Conservation (phyloP, 2,797 vertebrate genomes). For the Coendou prehensilis region DNA sequence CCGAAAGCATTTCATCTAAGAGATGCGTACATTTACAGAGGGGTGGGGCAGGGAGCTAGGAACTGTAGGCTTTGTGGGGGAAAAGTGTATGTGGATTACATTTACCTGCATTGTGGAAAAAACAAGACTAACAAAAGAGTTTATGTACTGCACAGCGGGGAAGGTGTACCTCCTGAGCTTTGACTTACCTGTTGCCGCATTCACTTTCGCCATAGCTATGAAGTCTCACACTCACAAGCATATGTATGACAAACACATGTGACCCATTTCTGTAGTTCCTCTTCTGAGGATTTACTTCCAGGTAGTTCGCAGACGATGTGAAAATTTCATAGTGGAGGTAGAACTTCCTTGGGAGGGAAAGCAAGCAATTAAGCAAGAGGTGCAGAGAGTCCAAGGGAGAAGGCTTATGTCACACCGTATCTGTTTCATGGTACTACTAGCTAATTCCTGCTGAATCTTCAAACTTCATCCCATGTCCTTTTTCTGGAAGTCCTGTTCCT, state of each 20-base stretch:
- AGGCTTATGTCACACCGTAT: neutral
- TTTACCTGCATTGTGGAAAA: neutral
- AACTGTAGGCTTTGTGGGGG: neutral
- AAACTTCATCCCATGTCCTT: neutral
- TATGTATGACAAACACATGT: neutral
- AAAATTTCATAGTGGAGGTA: neutral
- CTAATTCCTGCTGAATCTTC: neutral
- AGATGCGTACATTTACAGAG: neutral
- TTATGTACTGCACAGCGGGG: neutral
- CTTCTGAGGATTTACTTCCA: slow-evolving; percentile 9
- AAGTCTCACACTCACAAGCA: neutral
- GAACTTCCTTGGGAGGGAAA: neutral
- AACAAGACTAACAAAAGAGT: neutral
- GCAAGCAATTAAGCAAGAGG: neutral
- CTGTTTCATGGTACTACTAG: neutral
- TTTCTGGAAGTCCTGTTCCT: neutral
- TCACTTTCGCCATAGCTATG: neutral
- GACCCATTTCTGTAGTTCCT: neutral
- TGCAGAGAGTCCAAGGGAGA: neutral
- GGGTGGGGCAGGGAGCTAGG: neutral
- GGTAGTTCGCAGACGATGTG: neutral
- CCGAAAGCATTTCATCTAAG: neutral
- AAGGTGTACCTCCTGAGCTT: neutral
- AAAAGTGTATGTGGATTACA: slow-evolving; percentile 5
- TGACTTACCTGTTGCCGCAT: neutral